These are phyloP conservation scores for Calameuta idolon DNA, from an alignment of 2,888 invertebrate genomes.

Conservation along the genomic window DNA sequence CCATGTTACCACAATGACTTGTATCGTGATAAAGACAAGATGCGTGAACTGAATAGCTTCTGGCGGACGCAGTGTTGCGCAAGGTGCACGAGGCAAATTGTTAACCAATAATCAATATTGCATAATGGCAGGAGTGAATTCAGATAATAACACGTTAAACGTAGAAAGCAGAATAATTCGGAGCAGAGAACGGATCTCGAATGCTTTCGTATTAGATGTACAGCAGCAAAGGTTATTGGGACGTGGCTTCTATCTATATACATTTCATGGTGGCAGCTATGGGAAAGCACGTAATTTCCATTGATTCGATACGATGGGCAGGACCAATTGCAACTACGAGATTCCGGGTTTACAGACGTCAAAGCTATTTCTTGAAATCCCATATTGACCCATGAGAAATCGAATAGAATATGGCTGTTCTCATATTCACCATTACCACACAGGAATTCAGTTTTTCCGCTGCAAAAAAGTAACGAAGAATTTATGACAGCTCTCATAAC, in stretches of 20 bases:
- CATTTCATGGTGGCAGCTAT: conserved; percentile 26
- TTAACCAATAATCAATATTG: conserved; percentile 13
- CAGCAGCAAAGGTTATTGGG: conserved; percentile 14
- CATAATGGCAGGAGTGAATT: conserved; percentile 17
- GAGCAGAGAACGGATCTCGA: conserved; percentile 21
- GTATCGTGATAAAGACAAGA: not conserved
- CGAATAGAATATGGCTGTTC: not conserved
- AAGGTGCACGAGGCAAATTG: not conserved
- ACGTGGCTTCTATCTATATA: conserved; percentile 29
- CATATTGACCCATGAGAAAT: not conserved
- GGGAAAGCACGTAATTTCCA: conserved; percentile 36
- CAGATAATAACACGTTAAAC: conserved; percentile 29
- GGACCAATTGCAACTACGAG: not conserved
- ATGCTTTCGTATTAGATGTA: not conserved
- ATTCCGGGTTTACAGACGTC: not conserved
- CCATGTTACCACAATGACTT: not conserved
- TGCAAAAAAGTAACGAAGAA: not conserved
- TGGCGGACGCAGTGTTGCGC: not conserved
- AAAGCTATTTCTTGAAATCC: not conserved
- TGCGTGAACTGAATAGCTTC: not conserved
- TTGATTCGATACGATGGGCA: not conserved
- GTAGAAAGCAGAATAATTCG: conserved; percentile 38
- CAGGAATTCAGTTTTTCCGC: not conserved
- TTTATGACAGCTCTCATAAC: not conserved
- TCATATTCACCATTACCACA: not conserved